Evolutionary conservation across 2,113 vertebrate genomes (phyloP).

Genomic region (Castor canadensis): DNA sequence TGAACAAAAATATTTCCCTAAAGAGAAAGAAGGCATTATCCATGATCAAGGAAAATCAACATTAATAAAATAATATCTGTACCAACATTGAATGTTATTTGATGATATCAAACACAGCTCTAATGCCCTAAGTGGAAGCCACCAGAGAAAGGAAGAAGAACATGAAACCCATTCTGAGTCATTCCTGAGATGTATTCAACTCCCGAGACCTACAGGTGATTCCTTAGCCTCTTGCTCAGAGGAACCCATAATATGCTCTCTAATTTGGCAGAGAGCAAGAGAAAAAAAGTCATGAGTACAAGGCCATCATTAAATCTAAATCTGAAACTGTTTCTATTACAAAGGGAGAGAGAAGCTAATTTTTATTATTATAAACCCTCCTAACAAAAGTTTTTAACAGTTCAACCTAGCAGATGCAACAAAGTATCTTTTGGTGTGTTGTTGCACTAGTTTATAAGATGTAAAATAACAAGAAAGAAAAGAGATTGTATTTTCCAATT

Average conservation of each 20-base stretch:
- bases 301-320: conserved; percentile 8
- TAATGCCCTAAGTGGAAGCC: conserved; percentile 60
- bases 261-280: neutral
- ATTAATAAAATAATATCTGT: conserved; percentile 72
- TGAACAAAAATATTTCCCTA: conserved; percentile 67
- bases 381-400: neutral
- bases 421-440: neutral
- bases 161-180: neutral
- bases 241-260: neutral
- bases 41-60: conserved; percentile 67
- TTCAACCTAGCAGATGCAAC: neutral
- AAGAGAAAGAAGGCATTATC: conserved; percentile 64
- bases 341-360: neutral
- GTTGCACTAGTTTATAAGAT: neutral
- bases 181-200: conserved; percentile 32
- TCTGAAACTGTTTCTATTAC: conserved; percentile 20
- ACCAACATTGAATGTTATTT: conserved; percentile 40
- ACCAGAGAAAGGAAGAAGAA: neutral
- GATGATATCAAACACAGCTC: conserved; percentile 18
- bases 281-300: neutral
- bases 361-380: neutral
- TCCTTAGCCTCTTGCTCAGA: conserved; percentile 9
- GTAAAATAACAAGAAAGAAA: neutral
- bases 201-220: neutral
- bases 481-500: neutral